Percentiles rank a stretch among this genome's conserved stretches.
These are phyloP conservation scores for Phthorimaea operculella DNA, from an alignment of 1,140 invertebrate species.

Conservation along the genomic window DNA sequence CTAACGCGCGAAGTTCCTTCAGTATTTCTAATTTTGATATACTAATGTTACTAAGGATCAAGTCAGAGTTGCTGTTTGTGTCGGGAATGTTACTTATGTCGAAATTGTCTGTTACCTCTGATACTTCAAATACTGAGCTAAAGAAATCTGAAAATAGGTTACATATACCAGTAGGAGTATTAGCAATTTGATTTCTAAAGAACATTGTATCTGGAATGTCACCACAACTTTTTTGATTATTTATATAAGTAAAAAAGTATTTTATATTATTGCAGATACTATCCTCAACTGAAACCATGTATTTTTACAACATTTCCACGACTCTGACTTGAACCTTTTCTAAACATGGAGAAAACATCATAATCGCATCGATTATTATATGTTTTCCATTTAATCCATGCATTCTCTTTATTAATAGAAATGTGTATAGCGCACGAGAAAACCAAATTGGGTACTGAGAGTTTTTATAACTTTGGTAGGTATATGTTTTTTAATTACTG, in stretches of 20 bases:
- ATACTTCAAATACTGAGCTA: constrained; percentile 11
- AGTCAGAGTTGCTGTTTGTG: not conserved
- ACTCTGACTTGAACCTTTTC: constrained; percentile 8
- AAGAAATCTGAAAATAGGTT: constrained; percentile 13
- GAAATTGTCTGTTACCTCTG: not conserved
- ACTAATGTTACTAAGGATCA: not conserved
- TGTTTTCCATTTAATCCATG: constrained; percentile 10
- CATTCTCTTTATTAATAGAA: constrained; percentile 6
- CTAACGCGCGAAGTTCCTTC: not conserved
- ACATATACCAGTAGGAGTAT: constrained; percentile 6
- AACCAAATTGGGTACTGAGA: constrained; percentile 3
- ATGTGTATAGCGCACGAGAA: constrained; percentile 1
- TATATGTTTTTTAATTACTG: not conserved
- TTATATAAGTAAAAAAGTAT: constrained; percentile 3
- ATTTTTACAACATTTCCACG: not conserved
- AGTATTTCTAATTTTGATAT: not conserved
- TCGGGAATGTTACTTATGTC: constrained; percentile 4
- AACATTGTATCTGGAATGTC: constrained; percentile 5
- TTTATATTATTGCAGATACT: constrained; percentile 5
- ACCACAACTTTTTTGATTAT: not conserved
- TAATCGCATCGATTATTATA: constrained; percentile 6
- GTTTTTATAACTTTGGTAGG: constrained; percentile 1
- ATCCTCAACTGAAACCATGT: not conserved
- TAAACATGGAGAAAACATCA: constrained; percentile 3
- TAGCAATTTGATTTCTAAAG: constrained; percentile 4